Evolutionary conservation across 2,888 invertebrate species (phyloP).

Genomic region (Andrena bucephala): DNA sequence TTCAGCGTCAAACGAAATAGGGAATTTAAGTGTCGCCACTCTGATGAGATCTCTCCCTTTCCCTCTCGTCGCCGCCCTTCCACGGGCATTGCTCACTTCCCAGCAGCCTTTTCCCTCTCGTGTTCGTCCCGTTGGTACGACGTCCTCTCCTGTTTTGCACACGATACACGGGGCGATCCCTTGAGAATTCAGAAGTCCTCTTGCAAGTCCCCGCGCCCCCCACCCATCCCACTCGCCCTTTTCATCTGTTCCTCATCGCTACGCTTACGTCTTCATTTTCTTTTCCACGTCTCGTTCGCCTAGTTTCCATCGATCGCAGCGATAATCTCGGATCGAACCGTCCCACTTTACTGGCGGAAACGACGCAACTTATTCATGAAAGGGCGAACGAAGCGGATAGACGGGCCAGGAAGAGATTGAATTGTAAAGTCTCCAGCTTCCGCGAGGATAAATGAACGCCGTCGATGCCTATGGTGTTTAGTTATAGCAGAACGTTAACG

Average conservation of each 20-base stretch:
- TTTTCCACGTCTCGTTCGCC: slow-evolving; percentile 6
- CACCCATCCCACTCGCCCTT: slow-evolving; percentile 6
- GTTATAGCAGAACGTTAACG: slow-evolving; percentile 2
- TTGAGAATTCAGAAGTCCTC: slow-evolving; percentile 68
- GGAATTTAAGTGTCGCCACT: slow-evolving; percentile 79
- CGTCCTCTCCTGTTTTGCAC: slow-evolving; percentile 66
- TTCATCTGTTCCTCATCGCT: slow-evolving; percentile 63
- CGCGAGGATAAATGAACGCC: slow-evolving; percentile 22
- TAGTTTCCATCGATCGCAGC: slow-evolving; percentile 47
- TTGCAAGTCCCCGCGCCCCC: slow-evolving; percentile 40
- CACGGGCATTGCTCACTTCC: slow-evolving; percentile 28
- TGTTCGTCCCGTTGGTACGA: slow-evolving; percentile 18
- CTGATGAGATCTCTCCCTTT: slow-evolving; percentile 76
- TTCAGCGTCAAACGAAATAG: slow-evolving; percentile 79
- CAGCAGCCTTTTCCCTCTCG: neutral
- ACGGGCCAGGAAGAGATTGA: slow-evolving; percentile 33
- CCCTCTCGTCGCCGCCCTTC: slow-evolving; percentile 40
- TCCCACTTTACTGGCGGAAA: slow-evolving; percentile 12
- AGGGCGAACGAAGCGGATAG: slow-evolving; percentile 27
- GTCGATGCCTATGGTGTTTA: neutral
- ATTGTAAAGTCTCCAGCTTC: slow-evolving; percentile 28
- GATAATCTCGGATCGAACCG: slow-evolving; percentile 54
- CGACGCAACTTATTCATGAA: slow-evolving; percentile 48
- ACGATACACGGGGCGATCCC: slow-evolving; percentile 74
- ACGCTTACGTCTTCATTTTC: slow-evolving; percentile 45